These are phyloP conservation scores for Trichechus manatus DNA, from an alignment of 2,113 vertebrate genomes.

Conservation along the genomic window DNA sequence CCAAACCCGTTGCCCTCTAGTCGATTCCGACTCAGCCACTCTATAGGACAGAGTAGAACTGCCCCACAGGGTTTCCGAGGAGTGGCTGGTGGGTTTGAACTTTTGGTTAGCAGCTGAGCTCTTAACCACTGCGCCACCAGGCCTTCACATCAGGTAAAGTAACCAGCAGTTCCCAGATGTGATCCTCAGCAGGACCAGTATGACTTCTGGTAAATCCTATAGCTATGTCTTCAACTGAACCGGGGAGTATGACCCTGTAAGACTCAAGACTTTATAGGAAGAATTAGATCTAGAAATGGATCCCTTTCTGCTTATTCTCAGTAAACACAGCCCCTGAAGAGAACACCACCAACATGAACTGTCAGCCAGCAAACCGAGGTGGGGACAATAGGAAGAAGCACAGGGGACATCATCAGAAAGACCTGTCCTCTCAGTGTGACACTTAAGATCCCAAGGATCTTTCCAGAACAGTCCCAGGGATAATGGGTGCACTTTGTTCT, in stretches of 20 bases:
- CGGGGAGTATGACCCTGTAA: not conserved
- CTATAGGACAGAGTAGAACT: no score
- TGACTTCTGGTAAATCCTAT: not conserved
- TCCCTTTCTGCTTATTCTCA: not conserved
- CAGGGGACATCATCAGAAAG: not conserved
- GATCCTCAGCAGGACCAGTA: not conserved
- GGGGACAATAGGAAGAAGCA: not conserved
- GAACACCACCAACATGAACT: not conserved
- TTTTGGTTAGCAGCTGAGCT: no score
- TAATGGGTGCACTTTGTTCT: slow-evolving; percentile 36
- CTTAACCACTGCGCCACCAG: no score
- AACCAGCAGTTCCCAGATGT: not conserved
- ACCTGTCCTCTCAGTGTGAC: not conserved
- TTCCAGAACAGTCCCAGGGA: not conserved
- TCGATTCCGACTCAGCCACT: no score
- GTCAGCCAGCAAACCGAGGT: not conserved
- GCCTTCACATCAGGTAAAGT: not conserved
- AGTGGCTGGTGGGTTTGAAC: no score
- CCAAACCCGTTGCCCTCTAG: no score
- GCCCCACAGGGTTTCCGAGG: no score
- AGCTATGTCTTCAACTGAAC: not conserved
- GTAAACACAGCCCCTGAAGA: not conserved
- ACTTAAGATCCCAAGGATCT: slow-evolving; percentile 31
- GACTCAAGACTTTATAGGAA: slow-evolving; percentile 31
- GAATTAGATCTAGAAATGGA: not conserved